Evolutionary conservation across 2,888 invertebrate species (phyloP).

Genomic region (Pseudococcus jackbeardsleyi): DNA sequence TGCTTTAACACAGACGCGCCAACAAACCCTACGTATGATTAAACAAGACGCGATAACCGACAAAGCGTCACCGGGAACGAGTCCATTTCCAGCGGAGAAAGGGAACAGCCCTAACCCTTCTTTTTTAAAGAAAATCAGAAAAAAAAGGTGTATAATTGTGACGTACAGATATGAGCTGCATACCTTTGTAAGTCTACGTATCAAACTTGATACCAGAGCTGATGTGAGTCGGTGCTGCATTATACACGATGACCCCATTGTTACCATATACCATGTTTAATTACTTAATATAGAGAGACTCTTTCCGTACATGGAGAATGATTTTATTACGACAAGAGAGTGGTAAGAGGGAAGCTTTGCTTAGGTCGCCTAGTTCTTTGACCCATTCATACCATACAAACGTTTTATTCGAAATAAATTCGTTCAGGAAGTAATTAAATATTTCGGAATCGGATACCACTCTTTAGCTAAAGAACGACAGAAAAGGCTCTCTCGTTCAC

Average conservation of each 20-base stretch:
- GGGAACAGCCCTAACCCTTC: not conserved
- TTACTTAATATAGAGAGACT: constrained; percentile 33
- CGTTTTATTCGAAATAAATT: constrained; percentile 6
- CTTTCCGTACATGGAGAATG: constrained; percentile 35
- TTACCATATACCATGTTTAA: constrained; percentile 37
- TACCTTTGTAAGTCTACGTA: no score
- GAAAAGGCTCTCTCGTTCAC: not conserved
- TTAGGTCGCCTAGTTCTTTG: constrained; percentile 28
- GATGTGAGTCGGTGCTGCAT: not conserved
- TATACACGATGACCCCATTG: constrained; percentile 42
- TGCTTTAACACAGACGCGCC: not conserved
- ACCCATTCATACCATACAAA: not conserved
- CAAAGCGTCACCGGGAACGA: not conserved
- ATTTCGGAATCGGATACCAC: not conserved
- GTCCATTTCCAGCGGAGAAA: not conserved
- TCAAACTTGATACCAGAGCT: not conserved
- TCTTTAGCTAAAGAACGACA: not conserved
- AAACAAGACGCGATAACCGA: constrained; percentile 40
- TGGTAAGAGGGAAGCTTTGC: not conserved
- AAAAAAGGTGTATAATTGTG: no score
- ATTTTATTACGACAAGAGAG: constrained; percentile 27
- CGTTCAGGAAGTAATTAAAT: constrained; percentile 14
- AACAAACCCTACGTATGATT: not conserved
- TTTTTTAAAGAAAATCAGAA: not conserved
- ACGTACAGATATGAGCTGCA: no score